Conservation (phyloP, 2,888 invertebrate genomes). For the Diaprepes abbreviatus region DNA sequence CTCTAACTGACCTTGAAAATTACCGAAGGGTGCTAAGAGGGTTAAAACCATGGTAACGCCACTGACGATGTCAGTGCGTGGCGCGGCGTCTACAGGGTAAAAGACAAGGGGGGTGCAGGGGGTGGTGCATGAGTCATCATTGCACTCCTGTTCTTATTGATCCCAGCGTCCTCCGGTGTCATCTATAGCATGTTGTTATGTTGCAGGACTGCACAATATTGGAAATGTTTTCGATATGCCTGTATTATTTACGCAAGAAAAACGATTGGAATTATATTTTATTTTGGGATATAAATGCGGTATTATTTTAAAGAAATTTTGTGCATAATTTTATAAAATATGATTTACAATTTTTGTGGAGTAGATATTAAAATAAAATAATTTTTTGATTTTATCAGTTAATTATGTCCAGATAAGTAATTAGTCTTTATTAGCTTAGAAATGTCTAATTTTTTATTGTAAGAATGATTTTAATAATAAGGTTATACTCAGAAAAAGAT, state of each 20-base stretch:
- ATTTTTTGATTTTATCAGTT: too few relatives aligned
- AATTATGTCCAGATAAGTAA: too few relatives aligned
- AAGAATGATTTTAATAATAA: too few relatives aligned
- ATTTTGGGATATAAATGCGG: background rate
- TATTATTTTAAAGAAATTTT: too few relatives aligned
- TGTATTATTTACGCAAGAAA: conserved; percentile 17
- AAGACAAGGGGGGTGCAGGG: conserved; percentile 36
- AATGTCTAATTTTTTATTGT: too few relatives aligned
- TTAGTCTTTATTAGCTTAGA: too few relatives aligned
- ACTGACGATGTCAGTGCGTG: conserved; percentile 54
- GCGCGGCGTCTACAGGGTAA: conserved; percentile 45
- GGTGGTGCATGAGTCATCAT: conserved; percentile 67
- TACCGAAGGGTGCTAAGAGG: conserved; percentile 20
- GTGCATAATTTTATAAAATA: too few relatives aligned
- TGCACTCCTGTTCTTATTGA: conserved; percentile 68
- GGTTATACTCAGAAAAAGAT: too few relatives aligned
- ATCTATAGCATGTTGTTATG: conserved; percentile 33
- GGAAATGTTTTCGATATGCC: conserved; percentile 15
- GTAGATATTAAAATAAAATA: too few relatives aligned
- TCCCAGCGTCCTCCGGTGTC: conserved; percentile 54
- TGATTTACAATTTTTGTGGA: too few relatives aligned
- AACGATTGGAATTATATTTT: conserved; percentile 13
- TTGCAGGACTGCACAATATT: conserved; percentile 45
- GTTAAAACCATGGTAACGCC: conserved; percentile 42
- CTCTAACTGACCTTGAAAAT: background rate